Percentiles rank a stretch among this genome's conserved stretches.
Evolutionary conservation across 2,113 vertebrate species (phyloP).

Genomic region (Eulacestoma nigropectus): DNA sequence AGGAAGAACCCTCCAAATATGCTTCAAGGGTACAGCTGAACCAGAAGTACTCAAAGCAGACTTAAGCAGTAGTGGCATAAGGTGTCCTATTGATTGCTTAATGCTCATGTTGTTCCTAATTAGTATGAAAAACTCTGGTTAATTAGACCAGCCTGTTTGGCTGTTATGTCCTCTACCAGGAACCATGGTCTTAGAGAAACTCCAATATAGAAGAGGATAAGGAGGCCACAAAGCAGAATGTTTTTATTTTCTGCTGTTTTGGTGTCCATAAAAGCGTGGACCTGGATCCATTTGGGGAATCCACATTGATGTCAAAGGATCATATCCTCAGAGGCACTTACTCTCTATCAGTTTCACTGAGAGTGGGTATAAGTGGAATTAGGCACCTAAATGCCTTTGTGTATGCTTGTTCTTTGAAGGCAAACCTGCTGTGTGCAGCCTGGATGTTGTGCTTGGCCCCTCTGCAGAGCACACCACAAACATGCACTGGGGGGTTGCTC

Average conservation of each 20-base stretch:
- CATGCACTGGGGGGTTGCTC: neutral
- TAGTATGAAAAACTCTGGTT: neutral
- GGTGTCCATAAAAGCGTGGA: neutral
- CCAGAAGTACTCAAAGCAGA: neutral
- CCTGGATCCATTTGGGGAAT: neutral
- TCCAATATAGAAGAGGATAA: neutral
- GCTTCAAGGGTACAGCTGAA: neutral
- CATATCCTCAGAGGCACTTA: neutral
- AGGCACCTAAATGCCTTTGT: neutral
- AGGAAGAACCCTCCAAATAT: neutral
- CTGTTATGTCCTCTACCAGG: neutral
- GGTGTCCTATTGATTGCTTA: conserved; percentile 44
- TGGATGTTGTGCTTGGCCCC: neutral
- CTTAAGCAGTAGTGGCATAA: neutral
- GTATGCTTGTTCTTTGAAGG: neutral
- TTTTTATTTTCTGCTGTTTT: neutral
- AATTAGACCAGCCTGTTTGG: conserved; percentile 19
- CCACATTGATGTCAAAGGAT: neutral
- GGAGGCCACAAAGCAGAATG: neutral
- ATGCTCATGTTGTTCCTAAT: conserved; percentile 37
- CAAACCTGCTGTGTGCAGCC: neutral
- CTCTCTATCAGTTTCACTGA: neutral
- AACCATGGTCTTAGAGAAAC: neutral
- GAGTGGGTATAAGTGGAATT: neutral
- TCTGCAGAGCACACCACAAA: neutral